A percentile compares a stretch with the other conserved stretches of the same genome.
Evolutionary conservation across 2,113 vertebrate species (phyloP).

Genomic region (Halcyon malimbica): DNA sequence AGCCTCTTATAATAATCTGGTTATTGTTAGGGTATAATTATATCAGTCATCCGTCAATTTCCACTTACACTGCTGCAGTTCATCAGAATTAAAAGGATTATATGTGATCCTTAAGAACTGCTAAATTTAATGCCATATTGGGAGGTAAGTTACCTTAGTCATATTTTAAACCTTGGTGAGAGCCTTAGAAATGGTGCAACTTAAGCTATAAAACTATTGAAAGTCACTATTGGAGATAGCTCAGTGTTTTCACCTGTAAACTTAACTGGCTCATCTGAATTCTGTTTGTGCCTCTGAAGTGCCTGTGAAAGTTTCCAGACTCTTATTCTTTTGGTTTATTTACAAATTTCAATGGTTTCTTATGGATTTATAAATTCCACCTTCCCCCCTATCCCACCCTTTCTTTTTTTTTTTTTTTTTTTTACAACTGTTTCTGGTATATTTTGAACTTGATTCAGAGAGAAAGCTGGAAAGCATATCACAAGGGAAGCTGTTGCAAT

Average conservation of each 20-base stretch:
- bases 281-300: not conserved
- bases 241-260: not conserved
- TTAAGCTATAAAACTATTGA: not conserved
- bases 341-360: not conserved
- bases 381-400: too few relatives aligned
- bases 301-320: not conserved
- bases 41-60: slow-evolving; percentile 50
- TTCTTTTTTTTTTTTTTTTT: too few relatives aligned
- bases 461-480: not conserved
- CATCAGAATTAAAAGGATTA: slow-evolving; percentile 54
- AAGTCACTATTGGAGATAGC: not conserved
- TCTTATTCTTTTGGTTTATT: not conserved
- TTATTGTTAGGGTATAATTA: slow-evolving; percentile 46
- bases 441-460: not conserved
- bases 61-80: slow-evolving; percentile 22
- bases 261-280: not conserved
- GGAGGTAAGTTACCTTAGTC: slow-evolving; percentile 19
- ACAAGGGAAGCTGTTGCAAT: not conserved
- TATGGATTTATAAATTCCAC: too few relatives aligned
- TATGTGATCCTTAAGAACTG: slow-evolving; percentile 39
- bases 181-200: not conserved
- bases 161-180: not conserved
- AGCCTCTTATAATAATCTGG: slow-evolving; percentile 47
- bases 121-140: slow-evolving; percentile 28
- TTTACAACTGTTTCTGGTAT: not conserved